Percentiles rank a stretch among this genome's conserved stretches.
Conservation (phyloP, 2,113 vertebrate genomes). For the Arenaria interpres region DNA sequence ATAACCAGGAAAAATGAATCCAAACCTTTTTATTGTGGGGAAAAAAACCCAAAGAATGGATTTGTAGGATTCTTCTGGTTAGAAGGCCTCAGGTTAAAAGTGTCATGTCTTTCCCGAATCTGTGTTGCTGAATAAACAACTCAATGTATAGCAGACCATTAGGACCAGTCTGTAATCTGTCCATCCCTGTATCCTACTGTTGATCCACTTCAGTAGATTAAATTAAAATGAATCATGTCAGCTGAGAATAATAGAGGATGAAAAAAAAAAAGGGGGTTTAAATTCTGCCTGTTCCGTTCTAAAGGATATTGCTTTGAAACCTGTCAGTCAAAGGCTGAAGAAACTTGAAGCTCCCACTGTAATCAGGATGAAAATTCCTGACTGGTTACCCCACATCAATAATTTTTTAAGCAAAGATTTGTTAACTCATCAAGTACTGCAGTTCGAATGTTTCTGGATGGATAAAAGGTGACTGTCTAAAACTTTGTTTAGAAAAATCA, state of each 20-base stretch:
- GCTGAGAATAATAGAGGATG: neutral
- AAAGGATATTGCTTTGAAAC: neutral
- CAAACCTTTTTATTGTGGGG: neutral
- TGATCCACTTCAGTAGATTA: neutral
- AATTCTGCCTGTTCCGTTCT: neutral
- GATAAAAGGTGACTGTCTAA: neutral
- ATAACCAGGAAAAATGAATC: neutral
- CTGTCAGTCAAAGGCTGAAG: neutral
- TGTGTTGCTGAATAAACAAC: neutral
- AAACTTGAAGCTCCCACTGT: neutral
- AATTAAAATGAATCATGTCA: neutral
- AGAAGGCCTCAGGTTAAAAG: neutral
- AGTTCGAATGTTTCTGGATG: neutral
- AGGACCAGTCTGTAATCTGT: neutral
- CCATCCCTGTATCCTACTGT: neutral
- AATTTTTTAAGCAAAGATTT: neutral
- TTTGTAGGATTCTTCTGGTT: neutral
- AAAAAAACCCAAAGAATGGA: accelerated
- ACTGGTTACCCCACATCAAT: neutral
- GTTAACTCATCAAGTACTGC: neutral
- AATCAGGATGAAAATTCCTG: neutral
- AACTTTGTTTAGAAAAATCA: neutral
- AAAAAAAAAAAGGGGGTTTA: neutral
- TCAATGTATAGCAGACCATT: neutral
- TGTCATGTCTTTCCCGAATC: neutral